Evolutionary conservation across 2,797 vertebrate genomes (phyloP).

Genomic region (Cyclura pinguis): DNA sequence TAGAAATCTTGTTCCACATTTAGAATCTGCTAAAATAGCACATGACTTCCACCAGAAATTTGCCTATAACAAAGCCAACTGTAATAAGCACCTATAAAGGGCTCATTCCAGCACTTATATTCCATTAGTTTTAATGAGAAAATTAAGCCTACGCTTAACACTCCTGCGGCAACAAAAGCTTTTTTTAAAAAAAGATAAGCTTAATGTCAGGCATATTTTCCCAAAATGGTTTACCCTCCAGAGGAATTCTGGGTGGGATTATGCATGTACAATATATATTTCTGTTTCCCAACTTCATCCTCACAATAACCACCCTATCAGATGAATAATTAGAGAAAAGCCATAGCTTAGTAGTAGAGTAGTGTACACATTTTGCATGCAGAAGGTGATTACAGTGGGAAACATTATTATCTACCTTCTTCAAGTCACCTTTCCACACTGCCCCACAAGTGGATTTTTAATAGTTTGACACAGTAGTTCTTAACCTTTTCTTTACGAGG

Average conservation of each 20-base stretch:
- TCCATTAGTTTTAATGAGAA: conserved; percentile 6
- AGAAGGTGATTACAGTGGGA: too few species aligned
- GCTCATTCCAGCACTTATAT: background rate
- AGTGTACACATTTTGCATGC: background rate
- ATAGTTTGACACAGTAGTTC: background rate
- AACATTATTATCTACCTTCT: background rate
- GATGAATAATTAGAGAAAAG: background rate
- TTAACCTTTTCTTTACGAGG: too few species aligned
- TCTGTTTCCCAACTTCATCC: background rate
- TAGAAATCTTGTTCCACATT: conserved; percentile 35
- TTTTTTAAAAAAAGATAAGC: background rate
- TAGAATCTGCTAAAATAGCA: background rate
- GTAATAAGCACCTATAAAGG: background rate
- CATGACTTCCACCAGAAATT: background rate
- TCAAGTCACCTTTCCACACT: background rate
- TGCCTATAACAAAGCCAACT: conserved; percentile 1
- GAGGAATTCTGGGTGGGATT: background rate
- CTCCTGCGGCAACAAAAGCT: background rate
- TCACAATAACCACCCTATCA: background rate
- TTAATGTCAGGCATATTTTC: background rate
- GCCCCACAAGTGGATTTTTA: background rate
- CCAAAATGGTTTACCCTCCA: background rate
- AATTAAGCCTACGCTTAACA: background rate
- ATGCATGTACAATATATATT: background rate
- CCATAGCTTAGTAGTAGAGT: background rate